A percentile compares a stretch with the other conserved stretches of the same genome.
phyloP scores from a whole-genome alignment of 2,797 vertebrate species.

The Pangasius sanitwongsei region DNA sequence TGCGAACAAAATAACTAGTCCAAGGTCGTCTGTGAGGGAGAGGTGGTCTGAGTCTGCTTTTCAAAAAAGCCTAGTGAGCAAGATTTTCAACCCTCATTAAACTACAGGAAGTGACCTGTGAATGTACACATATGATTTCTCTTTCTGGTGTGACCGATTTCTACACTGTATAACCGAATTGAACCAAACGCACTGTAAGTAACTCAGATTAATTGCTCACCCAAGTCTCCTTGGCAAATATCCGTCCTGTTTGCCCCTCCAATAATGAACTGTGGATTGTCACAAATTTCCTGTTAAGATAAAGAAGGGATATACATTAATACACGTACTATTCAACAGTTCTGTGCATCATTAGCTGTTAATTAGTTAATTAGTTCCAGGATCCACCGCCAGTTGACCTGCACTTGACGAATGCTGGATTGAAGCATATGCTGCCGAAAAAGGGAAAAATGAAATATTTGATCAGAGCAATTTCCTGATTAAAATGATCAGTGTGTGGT shows the following conservation, averaged over 20 bases:
- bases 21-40: background rate
- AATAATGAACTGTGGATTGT: conserved; percentile 86
- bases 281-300: conserved; percentile 85
- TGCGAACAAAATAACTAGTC: background rate
- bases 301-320: conserved; percentile 16
- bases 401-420: background rate
- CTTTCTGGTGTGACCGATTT: background rate
- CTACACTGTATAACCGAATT: background rate
- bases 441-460: background rate
- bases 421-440: background rate
- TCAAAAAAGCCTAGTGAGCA: background rate
- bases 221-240: conserved; percentile 91
- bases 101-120: background rate
- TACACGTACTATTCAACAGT: background rate
- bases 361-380: background rate
- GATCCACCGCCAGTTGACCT: background rate
- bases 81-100: background rate
- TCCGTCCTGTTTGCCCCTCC: conserved; percentile 92
- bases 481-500: background rate
- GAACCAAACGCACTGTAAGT: background rate
- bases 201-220: conserved; percentile 63
- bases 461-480: background rate
- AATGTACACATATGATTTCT: background rate
- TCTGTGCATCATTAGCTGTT: background rate
- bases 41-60: background rate